Conservation (phyloP, 1,140 invertebrate genomes). For the Heliconius hewitsoni region DNA sequence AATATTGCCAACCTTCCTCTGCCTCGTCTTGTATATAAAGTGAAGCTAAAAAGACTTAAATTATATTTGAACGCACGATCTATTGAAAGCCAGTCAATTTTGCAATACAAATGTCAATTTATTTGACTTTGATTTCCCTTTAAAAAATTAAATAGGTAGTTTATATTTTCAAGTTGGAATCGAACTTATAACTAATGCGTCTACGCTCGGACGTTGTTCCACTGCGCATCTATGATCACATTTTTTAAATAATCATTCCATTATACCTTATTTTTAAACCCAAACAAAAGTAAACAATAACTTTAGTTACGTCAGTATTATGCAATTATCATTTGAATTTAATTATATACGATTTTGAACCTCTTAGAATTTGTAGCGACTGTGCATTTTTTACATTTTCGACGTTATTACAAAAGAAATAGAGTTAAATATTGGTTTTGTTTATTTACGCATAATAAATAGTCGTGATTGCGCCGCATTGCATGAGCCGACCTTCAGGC, state of each 20-base stretch:
- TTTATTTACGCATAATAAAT: constrained; percentile 32
- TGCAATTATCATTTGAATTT: constrained; percentile 34
- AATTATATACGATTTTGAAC: constrained; percentile 38
- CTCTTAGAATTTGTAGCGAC: constrained; percentile 32
- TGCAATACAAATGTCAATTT: no score
- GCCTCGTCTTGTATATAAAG: not conserved
- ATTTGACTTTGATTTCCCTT: no score
- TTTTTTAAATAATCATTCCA: no score
- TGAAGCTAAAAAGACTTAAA: no score
- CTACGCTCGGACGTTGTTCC: no score
- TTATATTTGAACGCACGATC: no score
- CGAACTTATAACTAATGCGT: no score
- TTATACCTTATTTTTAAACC: not conserved
- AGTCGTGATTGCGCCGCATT: constrained; percentile 67
- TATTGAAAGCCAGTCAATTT: no score
- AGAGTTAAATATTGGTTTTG: constrained; percentile 27
- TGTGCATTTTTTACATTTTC: not conserved
- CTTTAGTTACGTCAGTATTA: constrained; percentile 28
- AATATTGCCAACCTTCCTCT: not conserved
- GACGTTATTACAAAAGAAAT: constrained; percentile 1
- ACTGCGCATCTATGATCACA: no score
- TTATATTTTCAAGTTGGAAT: no score
- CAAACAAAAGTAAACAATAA: constrained; percentile 17
- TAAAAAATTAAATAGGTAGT: no score
- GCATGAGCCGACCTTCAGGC: constrained; percentile 60